Conservation (phyloP, 2,888 invertebrate species). For the Epirrita christyi region DNA sequence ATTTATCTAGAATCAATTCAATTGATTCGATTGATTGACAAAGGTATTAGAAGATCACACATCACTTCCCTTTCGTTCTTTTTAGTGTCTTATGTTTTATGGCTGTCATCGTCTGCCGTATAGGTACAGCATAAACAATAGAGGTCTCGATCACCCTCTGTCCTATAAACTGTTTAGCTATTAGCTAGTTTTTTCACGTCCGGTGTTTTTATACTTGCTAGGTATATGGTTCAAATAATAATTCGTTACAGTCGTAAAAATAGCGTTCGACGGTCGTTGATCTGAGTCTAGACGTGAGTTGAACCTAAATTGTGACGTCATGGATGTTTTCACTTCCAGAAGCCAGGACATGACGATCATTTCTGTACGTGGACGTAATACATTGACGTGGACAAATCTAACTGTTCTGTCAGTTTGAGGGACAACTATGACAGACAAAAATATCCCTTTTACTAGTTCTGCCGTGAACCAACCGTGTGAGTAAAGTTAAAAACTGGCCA, state of each 20-base stretch:
- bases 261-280: constrained; percentile 53
- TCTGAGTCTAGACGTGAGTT: constrained; percentile 40
- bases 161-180: constrained; percentile 22
- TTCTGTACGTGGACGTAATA: too few relatives aligned
- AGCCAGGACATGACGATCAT: too few relatives aligned
- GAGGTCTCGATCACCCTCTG: constrained; percentile 22
- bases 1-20: background rate
- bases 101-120: constrained; percentile 20
- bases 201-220: constrained; percentile 31
- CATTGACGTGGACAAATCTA: too few relatives aligned
- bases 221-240: constrained; percentile 43
- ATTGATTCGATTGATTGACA: too few relatives aligned
- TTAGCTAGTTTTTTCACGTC: constrained; percentile 32
- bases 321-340: background rate
- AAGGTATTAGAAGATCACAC: too few relatives aligned
- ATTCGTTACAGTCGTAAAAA: constrained; percentile 45
- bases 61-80: too few relatives aligned
- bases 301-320: constrained; percentile 11
- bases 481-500: too few relatives aligned
- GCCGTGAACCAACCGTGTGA: too few relatives aligned
- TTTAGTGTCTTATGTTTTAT: constrained; percentile 8
- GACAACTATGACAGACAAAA: too few relatives aligned
- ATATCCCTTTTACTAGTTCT: too few relatives aligned
- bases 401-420: too few relatives aligned
- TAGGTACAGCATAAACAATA: constrained; percentile 10